Base-by-base conservation (phyloP, 2,113 vertebrate species). In the Sturnus vulgaris region DNA sequence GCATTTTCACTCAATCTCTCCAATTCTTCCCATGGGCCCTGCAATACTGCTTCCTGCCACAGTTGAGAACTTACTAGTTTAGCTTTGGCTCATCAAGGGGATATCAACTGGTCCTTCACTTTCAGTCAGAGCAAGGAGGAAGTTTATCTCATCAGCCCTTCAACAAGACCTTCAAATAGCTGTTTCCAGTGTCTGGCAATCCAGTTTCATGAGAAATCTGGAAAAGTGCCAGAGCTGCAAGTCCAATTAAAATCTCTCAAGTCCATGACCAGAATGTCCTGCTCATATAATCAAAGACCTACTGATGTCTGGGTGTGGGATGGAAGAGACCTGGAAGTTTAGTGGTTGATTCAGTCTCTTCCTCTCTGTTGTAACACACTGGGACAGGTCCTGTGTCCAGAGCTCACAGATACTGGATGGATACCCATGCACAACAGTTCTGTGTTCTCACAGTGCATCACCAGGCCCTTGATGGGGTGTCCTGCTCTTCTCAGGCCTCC, bases 11-110 rank as follows among this genome's bases (percentile, higher is more conserved):
- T 72, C 49, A 35, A 0, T 64, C 7, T 66, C 47, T 63, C 42
- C 4, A 63, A 0, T 63, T 66, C 25, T 88, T 55, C 13, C 20
- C 39, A 14, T 60, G 23, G 53, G 11, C 15, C 10, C 75, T 90
- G 39, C 9, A 60, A 7, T 31, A 15, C 12, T 83, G 11, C 10
- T 52, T 30, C 25, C 44, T 80, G 53, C 20, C 44, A 79, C 52
- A 11, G 3, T 0, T n/a, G 30, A 22, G 23, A 59, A 59, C 10
- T 49, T 73, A 57, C 0, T 33, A 1, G 11, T 71, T 79, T 50
- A 30, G 0, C 39, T 92, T 69, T 86, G 44, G 3, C 44, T 91
- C n/a, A 52, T 60, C n/a, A 72, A 56, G 42, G 28, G 28, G 3
- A 7, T 79, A 33, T 53, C 28, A 46, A 35, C 20, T 16, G 15